Base-by-base conservation (phyloP, 1,140 invertebrate genomes). In the Conus ventricosus region DNA sequence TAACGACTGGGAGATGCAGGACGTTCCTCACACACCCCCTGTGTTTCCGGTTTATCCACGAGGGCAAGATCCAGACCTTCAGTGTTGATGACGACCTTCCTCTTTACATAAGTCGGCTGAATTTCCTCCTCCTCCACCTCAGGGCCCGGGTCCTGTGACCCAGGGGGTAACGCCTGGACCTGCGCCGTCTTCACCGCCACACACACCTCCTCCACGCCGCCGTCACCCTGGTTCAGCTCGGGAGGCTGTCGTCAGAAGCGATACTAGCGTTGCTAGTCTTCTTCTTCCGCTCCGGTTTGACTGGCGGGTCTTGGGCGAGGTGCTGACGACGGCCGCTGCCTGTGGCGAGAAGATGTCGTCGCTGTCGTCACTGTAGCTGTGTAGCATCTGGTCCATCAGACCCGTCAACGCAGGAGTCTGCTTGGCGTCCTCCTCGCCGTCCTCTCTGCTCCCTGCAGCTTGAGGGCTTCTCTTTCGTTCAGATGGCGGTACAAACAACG, bases 201-300 rank as follows among this genome's bases (percentile, higher is more conserved):
- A 20, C 89, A 54, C 17, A 84, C 53, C 17, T 90, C 89, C 60
- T 91, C 88, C n/a, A 87, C 54, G 0, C 27, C 87, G 6, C 80
- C 84, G 53, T 63, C 85, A 5, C 88, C 80, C 11, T 20, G 11
- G 54, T 25, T 25, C 23, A 88, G 67, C 57, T 88, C 84, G 17
- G 39, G 7, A 39, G 60, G 15, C 27, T 67, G 57, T 84, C 81
- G 17, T 71, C 7, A 17, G 63, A 71, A 4, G 54, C 67, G 27
- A 84, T 25, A 27, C 88, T 87, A 81, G 89, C 84, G 55, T 71
- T 90, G 67, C 90, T 91, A 15, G 92, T 91, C 51, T 90, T 90
- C 87, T 93, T 93, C 85, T 90, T 92, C 4, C 92, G 84, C 86
- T 92, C 90, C 27, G 92, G 92, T 87, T 93, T 93, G 11, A 85